Evolutionary conservation across 2,113 vertebrate species (phyloP), one percentile per base, ranked within the genome.

Genomic region (Amphiprion ocellaris): DNA sequence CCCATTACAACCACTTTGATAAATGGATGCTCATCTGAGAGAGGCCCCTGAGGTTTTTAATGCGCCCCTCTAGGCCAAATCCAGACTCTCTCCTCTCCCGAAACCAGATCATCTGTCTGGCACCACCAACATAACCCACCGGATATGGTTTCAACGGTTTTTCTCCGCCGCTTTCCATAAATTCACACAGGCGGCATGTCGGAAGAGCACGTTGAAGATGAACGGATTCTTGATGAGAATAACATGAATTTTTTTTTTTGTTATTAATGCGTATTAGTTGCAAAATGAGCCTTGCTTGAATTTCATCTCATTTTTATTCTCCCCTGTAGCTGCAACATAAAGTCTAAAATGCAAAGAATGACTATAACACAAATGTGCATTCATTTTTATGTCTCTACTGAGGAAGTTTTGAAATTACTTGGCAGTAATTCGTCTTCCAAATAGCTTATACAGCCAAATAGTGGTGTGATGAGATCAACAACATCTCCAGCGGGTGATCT

Each of bases 401-500:
- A 50, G 30, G 23, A 55, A 11, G 64, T 69, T 73, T 66, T 77
- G 33, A 79, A 80, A 77, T 15, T 49, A 79, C 79, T 83, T 78
- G 76, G 84, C 80, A 70, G 79, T 46, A 12, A 65, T 54, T 15
- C 12, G 26, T 46, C 53, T 82, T 79, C 82, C 50, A 79, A 85
- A 89, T 82, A 80, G 69, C 84, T 85, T 84, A 83, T 77, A 80
- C 79, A 69, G 79, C 80, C 85, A 89, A 90, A 90, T 90, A 74
- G 88, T 83, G 89, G 64, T 61, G 77, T 74, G 90, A 89, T 92
- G 90, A 93, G 88, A 85, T 92, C 92, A 93, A 74, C 76, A 37
- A 70, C 83, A 56, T 90, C 87, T 90, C 83, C 55, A 55, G 82
- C 66, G 80, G 90, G 64, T 88, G 89, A 92, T 90, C 91, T 93